Evolutionary conservation across 2,888 invertebrate species (phyloP).

Genomic region (Rhopalosiphum nymphaeae): DNA sequence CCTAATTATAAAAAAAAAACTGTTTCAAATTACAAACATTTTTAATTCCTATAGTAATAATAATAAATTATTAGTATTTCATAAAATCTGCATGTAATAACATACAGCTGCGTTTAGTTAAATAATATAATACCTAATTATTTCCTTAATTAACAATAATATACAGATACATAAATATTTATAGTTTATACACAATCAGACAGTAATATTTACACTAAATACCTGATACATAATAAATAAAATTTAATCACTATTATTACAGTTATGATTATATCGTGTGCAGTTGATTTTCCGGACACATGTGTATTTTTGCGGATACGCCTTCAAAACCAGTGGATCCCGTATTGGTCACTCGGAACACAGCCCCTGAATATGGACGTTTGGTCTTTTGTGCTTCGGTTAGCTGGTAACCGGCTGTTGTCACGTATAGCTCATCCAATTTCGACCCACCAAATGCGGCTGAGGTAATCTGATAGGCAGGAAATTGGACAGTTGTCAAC

Average conservation of each 20-base stretch:
- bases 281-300: slow-evolving; percentile 20
- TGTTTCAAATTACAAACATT: too few species aligned
- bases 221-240: background rate
- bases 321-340: slow-evolving; percentile 51
- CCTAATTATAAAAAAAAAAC: too few species aligned
- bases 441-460: slow-evolving; percentile 78
- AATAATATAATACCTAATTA: background rate
- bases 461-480: slow-evolving; percentile 75
- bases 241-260: background rate
- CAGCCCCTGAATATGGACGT: slow-evolving; percentile 55
- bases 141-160: background rate
- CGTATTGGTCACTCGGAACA: slow-evolving; percentile 52
- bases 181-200: background rate
- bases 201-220: background rate
- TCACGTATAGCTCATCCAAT: slow-evolving; percentile 78
- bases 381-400: slow-evolving; percentile 29
- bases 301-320: slow-evolving; percentile 16
- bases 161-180: background rate
- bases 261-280: slow-evolving; percentile 1
- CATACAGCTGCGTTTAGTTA: background rate
- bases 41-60: background rate
- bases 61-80: background rate
- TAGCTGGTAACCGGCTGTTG: slow-evolving; percentile 72
- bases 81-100: background rate
- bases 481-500: slow-evolving; percentile 75